Conservation (phyloP, 2,797 vertebrate genomes). For the Phrynocephalus guinanensis region DNA sequence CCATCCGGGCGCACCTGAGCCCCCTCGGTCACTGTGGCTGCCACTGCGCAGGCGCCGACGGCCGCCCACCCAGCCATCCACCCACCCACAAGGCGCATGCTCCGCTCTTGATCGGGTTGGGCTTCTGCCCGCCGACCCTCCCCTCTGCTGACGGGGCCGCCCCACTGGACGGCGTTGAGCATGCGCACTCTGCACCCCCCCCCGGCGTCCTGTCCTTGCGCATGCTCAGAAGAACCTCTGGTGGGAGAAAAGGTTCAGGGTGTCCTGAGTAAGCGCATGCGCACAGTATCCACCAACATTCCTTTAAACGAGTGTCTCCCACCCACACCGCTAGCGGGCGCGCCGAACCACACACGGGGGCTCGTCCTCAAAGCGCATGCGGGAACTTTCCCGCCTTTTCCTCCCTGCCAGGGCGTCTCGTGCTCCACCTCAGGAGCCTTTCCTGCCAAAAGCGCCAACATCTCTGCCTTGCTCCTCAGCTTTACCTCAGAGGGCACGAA, state of each 20-base stretch:
- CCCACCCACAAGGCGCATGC: neutral
- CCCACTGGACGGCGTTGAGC: too few relatives aligned
- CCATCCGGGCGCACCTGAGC: conserved; percentile 48
- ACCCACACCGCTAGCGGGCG: neutral
- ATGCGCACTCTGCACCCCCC: rapidly evolving
- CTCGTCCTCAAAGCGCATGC: neutral
- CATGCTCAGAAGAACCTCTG: too few relatives aligned
- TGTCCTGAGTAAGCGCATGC: neutral
- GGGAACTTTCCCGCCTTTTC: neutral
- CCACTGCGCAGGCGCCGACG: neutral
- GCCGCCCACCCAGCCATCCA: neutral
- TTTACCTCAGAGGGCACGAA: too few relatives aligned
- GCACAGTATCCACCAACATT: neutral
- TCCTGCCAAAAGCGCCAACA: too few relatives aligned
- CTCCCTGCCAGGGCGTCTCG: too few relatives aligned
- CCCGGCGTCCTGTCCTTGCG: neutral
- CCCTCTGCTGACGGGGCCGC: neutral
- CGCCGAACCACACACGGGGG: neutral
- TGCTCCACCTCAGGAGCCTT: too few relatives aligned
- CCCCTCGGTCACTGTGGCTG: conserved; percentile 47
- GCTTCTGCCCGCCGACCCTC: rapidly evolving
- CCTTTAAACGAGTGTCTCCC: neutral
- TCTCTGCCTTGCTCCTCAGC: too few relatives aligned
- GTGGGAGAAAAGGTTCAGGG: too few relatives aligned
- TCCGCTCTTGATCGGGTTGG: neutral